Evolutionary conservation across 2,797 vertebrate genomes (phyloP).

Genomic region (Dryobates pubescens): DNA sequence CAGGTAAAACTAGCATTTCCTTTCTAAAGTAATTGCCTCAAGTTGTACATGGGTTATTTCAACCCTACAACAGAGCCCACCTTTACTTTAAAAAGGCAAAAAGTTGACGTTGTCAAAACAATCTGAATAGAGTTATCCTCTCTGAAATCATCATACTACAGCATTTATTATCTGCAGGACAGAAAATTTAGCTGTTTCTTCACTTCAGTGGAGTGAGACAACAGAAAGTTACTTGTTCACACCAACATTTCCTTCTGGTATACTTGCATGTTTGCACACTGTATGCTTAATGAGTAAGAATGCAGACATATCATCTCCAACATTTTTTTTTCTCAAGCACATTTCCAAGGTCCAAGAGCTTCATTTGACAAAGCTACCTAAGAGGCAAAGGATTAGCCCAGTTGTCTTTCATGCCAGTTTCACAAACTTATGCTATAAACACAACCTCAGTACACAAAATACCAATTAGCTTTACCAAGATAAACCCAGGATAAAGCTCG

Average conservation of each 20-base stretch:
- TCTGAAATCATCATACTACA: not conserved
- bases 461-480: not conserved
- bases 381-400: not conserved
- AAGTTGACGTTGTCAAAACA: not conserved
- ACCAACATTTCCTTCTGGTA: not conserved
- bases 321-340: not conserved
- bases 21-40: not conserved
- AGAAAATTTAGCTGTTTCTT: not conserved
- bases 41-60: not conserved
- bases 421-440: not conserved
- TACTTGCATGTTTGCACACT: not conserved
- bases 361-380: not conserved
- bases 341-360: not conserved
- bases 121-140: not conserved
- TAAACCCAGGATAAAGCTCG: not conserved
- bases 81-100: not conserved
- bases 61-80: not conserved
- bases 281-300: not conserved
- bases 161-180: not conserved
- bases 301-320: not conserved
- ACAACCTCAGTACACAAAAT: not conserved
- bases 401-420: not conserved
- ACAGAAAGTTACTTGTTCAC: not conserved
- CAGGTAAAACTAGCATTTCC: not conserved
- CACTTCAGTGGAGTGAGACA: not conserved